Evolutionary conservation across 2,888 invertebrate genomes (phyloP), one percentile per base, ranked within the genome.

Genomic region (Scaptomyza cyrtandrae): DNA sequence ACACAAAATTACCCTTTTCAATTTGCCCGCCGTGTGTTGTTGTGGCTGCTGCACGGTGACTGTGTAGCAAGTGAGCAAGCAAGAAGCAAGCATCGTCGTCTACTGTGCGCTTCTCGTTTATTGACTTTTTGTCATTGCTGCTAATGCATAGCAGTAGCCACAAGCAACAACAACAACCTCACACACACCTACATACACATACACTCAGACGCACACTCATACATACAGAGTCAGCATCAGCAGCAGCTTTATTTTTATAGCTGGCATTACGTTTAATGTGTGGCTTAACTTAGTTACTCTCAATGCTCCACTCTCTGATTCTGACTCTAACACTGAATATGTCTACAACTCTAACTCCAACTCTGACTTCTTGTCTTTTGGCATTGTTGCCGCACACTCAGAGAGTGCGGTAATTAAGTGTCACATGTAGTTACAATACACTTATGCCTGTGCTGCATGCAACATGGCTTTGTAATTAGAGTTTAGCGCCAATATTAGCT

Each of bases 1-100:
- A 86, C 89, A 89, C 89, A 85, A 88, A 88, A 88, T 88, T 89
- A 88, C 89, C 88, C 88, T 86, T 88, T 88, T 88, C 88, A 88
- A 89, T 88, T 89, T 88, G 80, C 83, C 67, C 67, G 57, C 72
- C 69, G 41, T 62, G 55, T 44, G 62, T 11, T 43, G 50, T 35
- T 41, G 10, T 41, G 41, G 13, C 54, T 35, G 19, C 35, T 39
- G 41, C 41, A 41, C 16, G 53, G 10, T 9, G 56, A 19, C n/a
- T 49, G 62, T 54, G 68, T 7, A 14, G 14, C 39, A 39, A 39
- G 39, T 9, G 0, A 37, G 24, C 24, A 24, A 24, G 24, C 24
- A 24, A 24, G 24, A 24, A 24, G 24, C 24, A 24, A 24, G 24
- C 24, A 24, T 24, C 59, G 50, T 49, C 4, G 41, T 41, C 41